A percentile compares a stretch with the other conserved stretches of the same genome.
phyloP scores from a whole-genome alignment of 1,140 invertebrate species.

The Ptiloglossa arizonensis region DNA sequence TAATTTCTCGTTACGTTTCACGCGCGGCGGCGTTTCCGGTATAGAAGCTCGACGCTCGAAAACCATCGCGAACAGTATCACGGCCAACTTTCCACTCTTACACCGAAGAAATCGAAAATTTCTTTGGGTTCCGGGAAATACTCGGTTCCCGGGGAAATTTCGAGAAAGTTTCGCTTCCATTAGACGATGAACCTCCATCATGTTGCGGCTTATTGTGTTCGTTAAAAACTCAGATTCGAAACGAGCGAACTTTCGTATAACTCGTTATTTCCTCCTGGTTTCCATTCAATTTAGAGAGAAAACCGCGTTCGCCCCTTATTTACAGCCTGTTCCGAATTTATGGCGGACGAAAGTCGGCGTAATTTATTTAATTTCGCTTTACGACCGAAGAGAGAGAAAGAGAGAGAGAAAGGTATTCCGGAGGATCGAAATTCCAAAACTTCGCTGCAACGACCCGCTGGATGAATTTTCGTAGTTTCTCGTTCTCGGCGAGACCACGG shows the following conservation, averaged over 20 bases:
- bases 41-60: not conserved
- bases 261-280: not conserved
- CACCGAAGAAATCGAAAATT: not conserved
- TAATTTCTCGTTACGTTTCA: not conserved
- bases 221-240: not conserved
- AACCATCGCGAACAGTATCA: not conserved
- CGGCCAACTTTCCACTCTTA: not conserved
- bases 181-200: not conserved
- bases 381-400: too few species aligned
- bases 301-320: not conserved
- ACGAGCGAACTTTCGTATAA: not conserved
- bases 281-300: not conserved
- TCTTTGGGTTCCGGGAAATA: not conserved
- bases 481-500: not conserved
- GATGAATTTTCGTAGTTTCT: not conserved
- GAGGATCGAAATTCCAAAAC: not conserved
- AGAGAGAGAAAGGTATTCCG: too few species aligned
- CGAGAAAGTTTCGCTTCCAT: not conserved
- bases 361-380: not conserved
- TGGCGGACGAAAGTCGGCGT: not conserved
- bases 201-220: not conserved
- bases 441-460: too few species aligned
- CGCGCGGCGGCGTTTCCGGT: not conserved
- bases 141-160: not conserved
- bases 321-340: not conserved